Base-by-base conservation (phyloP, 2,113 vertebrate species). In the Tautogolabrus adspersus region DNA sequence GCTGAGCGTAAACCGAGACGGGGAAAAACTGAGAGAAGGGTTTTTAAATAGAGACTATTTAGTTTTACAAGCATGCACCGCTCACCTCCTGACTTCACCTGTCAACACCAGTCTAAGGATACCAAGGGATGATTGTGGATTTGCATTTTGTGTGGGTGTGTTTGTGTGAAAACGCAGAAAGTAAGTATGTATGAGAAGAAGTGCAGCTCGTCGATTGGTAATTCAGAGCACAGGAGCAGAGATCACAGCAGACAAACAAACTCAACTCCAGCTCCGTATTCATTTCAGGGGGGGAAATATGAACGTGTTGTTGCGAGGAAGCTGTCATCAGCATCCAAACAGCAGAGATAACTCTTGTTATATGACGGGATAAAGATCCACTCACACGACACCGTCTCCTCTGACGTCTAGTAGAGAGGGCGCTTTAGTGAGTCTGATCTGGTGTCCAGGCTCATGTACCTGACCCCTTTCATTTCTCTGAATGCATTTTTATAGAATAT, bases 231-330 rank as follows among this genome's bases (percentile, higher is more conserved):
- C 49, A 52, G 8, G n/a, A 10, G 18, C 49, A 52, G 49, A 16
- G 49, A 52, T 52, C 49, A 52, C 49, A n/a, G 19, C 19, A n/a
- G 8, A 52, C 8, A 52, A 51, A n/a, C 49, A 51, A n/a, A 12
- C 81, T 74, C 84, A 70, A 70, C 81, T 74, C 84, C 46, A 18
- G 47, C 15, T 2, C 18, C 6, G 18, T 19, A 1, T 19, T 49
- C 18, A 18, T 16, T 49, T 61, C 15, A 5, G 38, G 26, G 26
- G 26, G 7, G 16, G 15, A 16, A 16, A 16, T 6, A 18, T 16
- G 18, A 49, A 46, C 7, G 18, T 52, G 8, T n/a, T 52, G 18
- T 10, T 9, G 18, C 2, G 9, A 19, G n/a, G 8, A 8, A 1
- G 18, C 7, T 18, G 2, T 51, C 19, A n/a, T 3, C 47, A 8